Evolutionary conservation across 2,797 vertebrate species (phyloP).

Genomic region (Accipiter badius): DNA sequence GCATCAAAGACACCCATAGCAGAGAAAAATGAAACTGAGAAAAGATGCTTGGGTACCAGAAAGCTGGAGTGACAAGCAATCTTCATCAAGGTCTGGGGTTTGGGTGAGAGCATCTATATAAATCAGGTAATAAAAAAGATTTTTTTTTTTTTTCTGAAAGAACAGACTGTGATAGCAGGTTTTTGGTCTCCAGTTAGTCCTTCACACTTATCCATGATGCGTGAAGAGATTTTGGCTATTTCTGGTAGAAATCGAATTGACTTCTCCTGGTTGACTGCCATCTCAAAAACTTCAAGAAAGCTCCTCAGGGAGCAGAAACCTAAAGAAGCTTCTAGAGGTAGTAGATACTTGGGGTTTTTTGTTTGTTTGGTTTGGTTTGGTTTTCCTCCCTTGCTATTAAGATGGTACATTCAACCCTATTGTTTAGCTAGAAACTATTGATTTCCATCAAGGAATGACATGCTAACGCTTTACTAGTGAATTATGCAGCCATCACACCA

Average conservation of each 20-base stretch:
- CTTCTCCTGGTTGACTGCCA: background rate
- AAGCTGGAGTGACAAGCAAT: background rate
- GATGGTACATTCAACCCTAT: background rate
- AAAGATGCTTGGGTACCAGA: background rate
- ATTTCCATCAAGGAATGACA: background rate
- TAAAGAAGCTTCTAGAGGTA: background rate
- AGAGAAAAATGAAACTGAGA: background rate
- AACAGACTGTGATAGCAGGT: background rate
- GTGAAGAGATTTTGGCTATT: background rate
- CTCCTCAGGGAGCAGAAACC: background rate
- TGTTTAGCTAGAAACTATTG: background rate
- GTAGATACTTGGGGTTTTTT: fast-evolving
- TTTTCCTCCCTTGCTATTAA: background rate
- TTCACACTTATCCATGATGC: background rate
- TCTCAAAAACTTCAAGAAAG: background rate
- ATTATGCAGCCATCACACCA: background rate
- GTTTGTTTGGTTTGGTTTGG: background rate
- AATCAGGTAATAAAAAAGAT: background rate
- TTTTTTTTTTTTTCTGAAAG: background rate
- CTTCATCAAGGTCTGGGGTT: background rate
- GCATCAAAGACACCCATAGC: background rate
- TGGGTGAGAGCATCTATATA: background rate
- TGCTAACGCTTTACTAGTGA: background rate
- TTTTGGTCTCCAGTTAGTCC: background rate
- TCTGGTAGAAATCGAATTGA: background rate